Conservation (phyloP, 2,797 vertebrate species). For the Pangasius sanitwongsei region DNA sequence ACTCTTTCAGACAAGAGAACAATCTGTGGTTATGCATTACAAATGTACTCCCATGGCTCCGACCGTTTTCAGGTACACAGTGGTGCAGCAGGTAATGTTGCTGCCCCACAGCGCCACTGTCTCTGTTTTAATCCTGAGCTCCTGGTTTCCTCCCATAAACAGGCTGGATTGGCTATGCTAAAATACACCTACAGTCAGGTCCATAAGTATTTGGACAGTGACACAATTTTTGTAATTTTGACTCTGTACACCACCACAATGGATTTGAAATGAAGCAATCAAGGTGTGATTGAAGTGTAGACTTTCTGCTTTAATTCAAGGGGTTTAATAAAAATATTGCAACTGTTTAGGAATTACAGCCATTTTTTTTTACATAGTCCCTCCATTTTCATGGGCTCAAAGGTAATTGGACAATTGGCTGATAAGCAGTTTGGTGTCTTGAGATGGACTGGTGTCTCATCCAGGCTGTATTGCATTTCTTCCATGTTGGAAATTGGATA, state of each 20-base stretch:
- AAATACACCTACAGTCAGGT: not conserved
- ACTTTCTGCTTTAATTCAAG: no score
- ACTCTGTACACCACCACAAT: no score
- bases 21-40: not conserved
- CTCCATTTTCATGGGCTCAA: no score
- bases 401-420: no score
- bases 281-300: no score
- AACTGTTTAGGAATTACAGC: no score
- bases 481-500: not conserved
- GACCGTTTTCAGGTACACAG: not conserved
- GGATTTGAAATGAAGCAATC: no score
- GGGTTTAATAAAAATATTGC: no score
- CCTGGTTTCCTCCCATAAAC: not conserved
- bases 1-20: not conserved
- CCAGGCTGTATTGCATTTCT: not conserved
- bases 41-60: not conserved
- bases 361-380: no score
- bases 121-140: not conserved
- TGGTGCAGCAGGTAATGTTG: not conserved
- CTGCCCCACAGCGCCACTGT: not conserved
- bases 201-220: no score
- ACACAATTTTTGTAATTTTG: no score
- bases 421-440: no score
- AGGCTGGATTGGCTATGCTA: not conserved
- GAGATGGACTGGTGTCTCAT: not conserved